Evolutionary conservation across 1,140 invertebrate species (phyloP), one percentile per base, ranked within the genome.

Genomic region (Aplysia californica): DNA sequence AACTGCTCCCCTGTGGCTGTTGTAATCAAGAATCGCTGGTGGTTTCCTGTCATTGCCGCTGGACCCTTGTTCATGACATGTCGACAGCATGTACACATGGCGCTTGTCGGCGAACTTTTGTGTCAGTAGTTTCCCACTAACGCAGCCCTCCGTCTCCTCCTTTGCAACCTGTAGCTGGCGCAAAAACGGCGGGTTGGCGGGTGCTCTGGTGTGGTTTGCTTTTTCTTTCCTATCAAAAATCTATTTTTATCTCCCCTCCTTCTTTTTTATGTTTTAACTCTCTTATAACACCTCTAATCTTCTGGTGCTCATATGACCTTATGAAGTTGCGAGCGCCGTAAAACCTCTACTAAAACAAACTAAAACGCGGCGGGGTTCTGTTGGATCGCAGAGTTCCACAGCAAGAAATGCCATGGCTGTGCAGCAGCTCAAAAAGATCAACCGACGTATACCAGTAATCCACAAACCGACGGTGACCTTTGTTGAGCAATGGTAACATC

Each of bases 21-120:
- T 79, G 55, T 79, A 79, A 15, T 36, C 61, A 21, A 41, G 31
- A 26, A 78, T 69, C 18, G 26, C 39, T 35, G 31, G 56, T 0
- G 72, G 66, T 55, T 79, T 79, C 23, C 6, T 10, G 21, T 35
- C 55, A 21, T 70, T 44, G n/a, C 26, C 61, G 35, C 38, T 39
- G 3, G 36, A 33, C 23, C 31, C 55, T 56, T 33, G 23, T 36
- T 33, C 26, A 41, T 78, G 71, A 33, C 29, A 56, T 18, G 38
- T 78, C 2, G 72, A 50, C 2, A 75, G n/a, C 44, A 66, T 75
- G 6, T 66, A 65, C 20, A 78, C 77, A 21, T 66, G 21, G 4
- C 55, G 50, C 29, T 56, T 75, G 26, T 59, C 38, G n/a, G 74
- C 50, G 50, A 69, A 75, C 59, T 78, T 78, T 3, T 33, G 26